Base-by-base conservation (phyloP, 2,797 vertebrate species). In the Synanceia verrucosa region DNA sequence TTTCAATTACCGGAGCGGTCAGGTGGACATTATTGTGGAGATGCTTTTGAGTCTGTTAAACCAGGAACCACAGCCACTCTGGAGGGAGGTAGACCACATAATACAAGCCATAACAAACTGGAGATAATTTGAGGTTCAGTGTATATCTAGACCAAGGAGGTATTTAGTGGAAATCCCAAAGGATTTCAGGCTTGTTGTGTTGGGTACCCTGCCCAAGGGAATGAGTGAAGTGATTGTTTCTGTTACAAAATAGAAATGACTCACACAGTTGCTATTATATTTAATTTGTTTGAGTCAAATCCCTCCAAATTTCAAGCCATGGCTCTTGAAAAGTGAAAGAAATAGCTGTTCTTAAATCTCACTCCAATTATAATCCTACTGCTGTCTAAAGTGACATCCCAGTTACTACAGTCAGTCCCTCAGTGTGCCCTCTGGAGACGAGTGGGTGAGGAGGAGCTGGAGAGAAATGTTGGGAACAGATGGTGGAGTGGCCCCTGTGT, bases 401-500 rank as follows among this genome's bases (percentile, higher is more conserved):
- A 26, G 65, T 66, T 37, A 44, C 78, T 56, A 69, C 65, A 83
- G 67, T 81, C 68, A 65, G 63, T 33, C 28, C 66, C 65, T 70
- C 70, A 36, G 77, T 73, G 83, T 82, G 67, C 19, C 21, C 64
- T 70, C 77, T 53, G 78, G 81, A 79, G 69, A n/a, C n/a, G n/a
- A n/a, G 76, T 75, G 77, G 53, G 58, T 76, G 70, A 78, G 46
- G 33, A 31, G 59, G 76, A 50, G 44, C 7, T n/a, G 76, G 82
- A 65, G 65, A 66, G 53, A 62, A 48, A 69, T 58, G 23, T 47
- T 60, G 58, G 39, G 71, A 90, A 88, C 92, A 94, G 92, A 94
- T 94, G 93, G 93, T 59, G 33, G 46, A 82, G 76, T 86, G 86
- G 88, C 83, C 83, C 81, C 82, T 69, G 48, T 88, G 86, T 88